phyloP scores from a whole-genome alignment of 2,888 invertebrate species.

The Eueremaeus valkanovi region DNA sequence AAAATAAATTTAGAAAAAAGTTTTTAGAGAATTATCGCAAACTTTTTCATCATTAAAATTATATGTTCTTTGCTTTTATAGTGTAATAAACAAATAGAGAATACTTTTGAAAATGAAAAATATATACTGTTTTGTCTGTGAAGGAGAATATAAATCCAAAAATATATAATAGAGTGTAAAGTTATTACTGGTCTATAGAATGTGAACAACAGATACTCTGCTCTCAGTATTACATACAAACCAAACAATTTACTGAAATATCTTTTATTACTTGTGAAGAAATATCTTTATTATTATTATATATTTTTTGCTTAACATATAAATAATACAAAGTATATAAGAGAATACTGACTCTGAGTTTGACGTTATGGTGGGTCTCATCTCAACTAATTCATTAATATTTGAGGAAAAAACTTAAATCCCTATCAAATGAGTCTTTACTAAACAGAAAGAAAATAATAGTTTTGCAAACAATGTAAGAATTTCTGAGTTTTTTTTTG shows the following conservation, averaged over 20 bases:
- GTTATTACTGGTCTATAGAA: not conserved
- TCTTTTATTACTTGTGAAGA: conserved; percentile 1
- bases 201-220: not conserved
- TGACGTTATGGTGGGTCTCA: not conserved
- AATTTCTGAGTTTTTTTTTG: not conserved
- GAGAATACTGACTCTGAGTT: not conserved
- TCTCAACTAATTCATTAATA: not conserved
- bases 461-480: not conserved
- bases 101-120: not conserved
- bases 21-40: not conserved
- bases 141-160: not conserved
- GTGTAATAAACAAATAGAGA: not conserved
- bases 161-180: not conserved
- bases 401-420: not conserved
- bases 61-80: not conserved
- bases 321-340: not conserved
- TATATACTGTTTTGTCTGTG: not conserved
- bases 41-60: conserved; percentile 14
- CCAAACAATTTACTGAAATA: not conserved
- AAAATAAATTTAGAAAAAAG: not conserved
- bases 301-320: not conserved
- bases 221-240: not conserved
- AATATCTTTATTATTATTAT: conserved; percentile 7
- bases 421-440: too few species aligned
- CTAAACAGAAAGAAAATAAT: too few species aligned